These are phyloP conservation scores for pig (Sus scrofa) DNA, from an alignment of 2,113 vertebrate genomes.

Conservation along the genomic window T2T-Sscrofa CM000812.6:216643501-216644000, in stretches of 20 bases:
- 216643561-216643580: no score
- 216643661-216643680: background rate
- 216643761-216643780: background rate
- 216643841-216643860: constrained; percentile 5
- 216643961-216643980: background rate
- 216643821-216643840: background rate
- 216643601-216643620: no score
- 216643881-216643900: background rate
- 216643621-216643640: no score
- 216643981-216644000: background rate
- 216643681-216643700: background rate
- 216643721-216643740: constrained; percentile 26
- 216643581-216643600: no score
- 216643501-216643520: no score
- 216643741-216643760: constrained; percentile 13
- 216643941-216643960: background rate
- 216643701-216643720: constrained; percentile 18
- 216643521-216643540: no score
- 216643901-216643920: background rate
- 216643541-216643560: no score
- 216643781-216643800: background rate
- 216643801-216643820: background rate
- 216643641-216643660: background rate
- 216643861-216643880: background rate
- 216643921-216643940: constrained; percentile 2